A percentile compares a stretch with the other conserved stretches of the same genome.
These are phyloP conservation scores for Gobio gobio DNA, from an alignment of 2,113 vertebrate genomes.

Conservation along the genomic window DNA sequence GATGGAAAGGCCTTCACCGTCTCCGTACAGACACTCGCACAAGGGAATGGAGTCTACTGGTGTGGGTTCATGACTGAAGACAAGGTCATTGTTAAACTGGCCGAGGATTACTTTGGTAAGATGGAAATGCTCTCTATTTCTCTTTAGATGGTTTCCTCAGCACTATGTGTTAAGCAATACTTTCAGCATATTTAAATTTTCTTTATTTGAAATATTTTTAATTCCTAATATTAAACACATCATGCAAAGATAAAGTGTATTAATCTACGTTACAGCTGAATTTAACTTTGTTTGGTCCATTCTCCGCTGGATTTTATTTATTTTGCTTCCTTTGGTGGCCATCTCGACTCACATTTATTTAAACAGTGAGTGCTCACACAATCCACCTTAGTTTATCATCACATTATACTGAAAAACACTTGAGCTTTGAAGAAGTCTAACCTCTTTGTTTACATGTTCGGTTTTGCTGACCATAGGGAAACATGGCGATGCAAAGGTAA, in stretches of 20 bases:
- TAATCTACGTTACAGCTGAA: conserved; percentile 40
- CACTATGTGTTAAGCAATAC: neutral
- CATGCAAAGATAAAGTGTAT: neutral
- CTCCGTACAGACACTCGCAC: conserved; percentile 20
- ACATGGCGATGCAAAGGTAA: neutral
- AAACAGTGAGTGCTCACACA: conserved; percentile 44
- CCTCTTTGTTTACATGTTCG: neutral
- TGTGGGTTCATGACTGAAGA: conserved; percentile 61
- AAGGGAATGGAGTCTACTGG: conserved; percentile 65
- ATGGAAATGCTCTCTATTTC: neutral
- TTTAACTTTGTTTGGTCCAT: conserved; percentile 53
- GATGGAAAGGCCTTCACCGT: conserved; percentile 55
- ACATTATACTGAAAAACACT: neutral
- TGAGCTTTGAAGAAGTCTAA: neutral
- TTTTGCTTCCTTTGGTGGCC: conserved; percentile 45
- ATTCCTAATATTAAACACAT: neutral
- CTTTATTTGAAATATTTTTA: neutral
- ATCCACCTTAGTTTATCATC: neutral
- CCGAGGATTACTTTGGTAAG: conserved; percentile 63
- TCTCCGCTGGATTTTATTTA: conserved; percentile 62
- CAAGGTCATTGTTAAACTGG: conserved; percentile 62
- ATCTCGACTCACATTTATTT: conserved; percentile 13
- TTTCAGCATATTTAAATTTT: neutral
- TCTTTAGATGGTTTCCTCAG: neutral
- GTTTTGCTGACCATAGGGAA: neutral